Percentiles rank a stretch among this genome's conserved stretches.
These are phyloP conservation scores for Exocentrus adspersus DNA, from an alignment of 2,888 invertebrate species.

Conservation along the genomic window DNA sequence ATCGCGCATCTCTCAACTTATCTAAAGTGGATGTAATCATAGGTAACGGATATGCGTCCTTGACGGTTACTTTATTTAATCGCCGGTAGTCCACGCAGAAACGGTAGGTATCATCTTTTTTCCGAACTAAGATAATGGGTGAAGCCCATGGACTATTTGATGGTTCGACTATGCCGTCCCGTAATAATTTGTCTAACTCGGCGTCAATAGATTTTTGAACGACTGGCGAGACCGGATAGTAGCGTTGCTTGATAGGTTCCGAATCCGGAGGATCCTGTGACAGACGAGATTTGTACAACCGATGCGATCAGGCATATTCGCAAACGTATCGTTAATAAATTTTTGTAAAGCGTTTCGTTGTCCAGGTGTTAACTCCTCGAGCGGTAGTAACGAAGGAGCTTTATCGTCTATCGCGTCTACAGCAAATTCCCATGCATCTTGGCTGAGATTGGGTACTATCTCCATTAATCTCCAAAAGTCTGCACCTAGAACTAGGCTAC, in stretches of 20 bases:
- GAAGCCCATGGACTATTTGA: background rate
- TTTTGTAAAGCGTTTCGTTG: background rate
- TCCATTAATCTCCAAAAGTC: conserved; percentile 9
- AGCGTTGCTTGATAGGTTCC: background rate
- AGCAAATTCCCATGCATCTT: too few relatives aligned
- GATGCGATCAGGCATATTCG: background rate
- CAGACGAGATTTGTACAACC: background rate
- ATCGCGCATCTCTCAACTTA: background rate
- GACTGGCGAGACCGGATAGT: background rate
- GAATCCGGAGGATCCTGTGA: background rate
- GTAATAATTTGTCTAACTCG: background rate
- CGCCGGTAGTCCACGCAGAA: background rate
- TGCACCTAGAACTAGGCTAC: conserved; percentile 6
- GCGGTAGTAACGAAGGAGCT: too few relatives aligned
- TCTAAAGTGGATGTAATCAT: background rate
- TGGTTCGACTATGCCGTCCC: background rate
- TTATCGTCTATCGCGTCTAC: too few relatives aligned
- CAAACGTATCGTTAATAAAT: background rate
- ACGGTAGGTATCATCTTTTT: background rate
- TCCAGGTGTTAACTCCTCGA: background rate
- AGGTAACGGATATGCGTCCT: background rate
- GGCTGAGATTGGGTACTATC: too few relatives aligned
- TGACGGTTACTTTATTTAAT: too few relatives aligned
- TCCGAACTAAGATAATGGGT: background rate
- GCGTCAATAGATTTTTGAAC: background rate